These are phyloP conservation scores for Halocynthia roretzi DNA, from an alignment of 23 tunicate species.

Conservation along the genomic window DNA sequence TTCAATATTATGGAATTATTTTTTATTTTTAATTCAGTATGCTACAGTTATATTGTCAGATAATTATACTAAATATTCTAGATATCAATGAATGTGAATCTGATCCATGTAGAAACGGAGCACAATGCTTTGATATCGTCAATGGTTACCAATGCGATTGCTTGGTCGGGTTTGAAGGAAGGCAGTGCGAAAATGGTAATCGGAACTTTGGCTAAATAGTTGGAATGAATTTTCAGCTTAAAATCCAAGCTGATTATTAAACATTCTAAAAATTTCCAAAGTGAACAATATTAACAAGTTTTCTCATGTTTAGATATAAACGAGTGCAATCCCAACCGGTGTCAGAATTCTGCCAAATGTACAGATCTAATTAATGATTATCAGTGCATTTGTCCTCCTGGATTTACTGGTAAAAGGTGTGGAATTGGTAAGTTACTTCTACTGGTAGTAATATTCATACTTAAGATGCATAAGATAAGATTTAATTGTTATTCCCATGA, in stretches of 20 bases:
- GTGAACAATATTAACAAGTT: not conserved
- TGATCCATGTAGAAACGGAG: conserved; percentile 76
- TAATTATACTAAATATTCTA: not conserved
- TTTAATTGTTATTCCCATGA: not conserved
- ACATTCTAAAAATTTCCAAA: not conserved
- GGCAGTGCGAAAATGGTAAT: conserved; percentile 48
- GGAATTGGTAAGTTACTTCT: conserved; percentile 33
- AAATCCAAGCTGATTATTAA: not conserved
- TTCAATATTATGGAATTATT: no score
- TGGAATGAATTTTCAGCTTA: not conserved
- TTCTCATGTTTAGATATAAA: conserved; percentile 28
- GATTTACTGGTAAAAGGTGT: conserved; percentile 76
- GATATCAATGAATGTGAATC: conserved; percentile 32
- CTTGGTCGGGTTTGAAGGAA: conserved; percentile 55
- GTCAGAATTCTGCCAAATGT: conserved; percentile 59
- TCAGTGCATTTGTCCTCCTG: conserved; percentile 61
- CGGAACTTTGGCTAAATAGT: not conserved
- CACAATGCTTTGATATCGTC: conserved; percentile 51
- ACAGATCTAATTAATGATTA: conserved; percentile 22
- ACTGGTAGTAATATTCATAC: not conserved
- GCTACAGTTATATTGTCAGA: no score
- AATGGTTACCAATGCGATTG: conserved; percentile 43
- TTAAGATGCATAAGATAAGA: not conserved
- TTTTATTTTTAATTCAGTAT: no score
- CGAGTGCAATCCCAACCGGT: conserved; percentile 67